Conservation (phyloP, 2,888 invertebrate genomes). For the Aproaerema taeniolella region DNA sequence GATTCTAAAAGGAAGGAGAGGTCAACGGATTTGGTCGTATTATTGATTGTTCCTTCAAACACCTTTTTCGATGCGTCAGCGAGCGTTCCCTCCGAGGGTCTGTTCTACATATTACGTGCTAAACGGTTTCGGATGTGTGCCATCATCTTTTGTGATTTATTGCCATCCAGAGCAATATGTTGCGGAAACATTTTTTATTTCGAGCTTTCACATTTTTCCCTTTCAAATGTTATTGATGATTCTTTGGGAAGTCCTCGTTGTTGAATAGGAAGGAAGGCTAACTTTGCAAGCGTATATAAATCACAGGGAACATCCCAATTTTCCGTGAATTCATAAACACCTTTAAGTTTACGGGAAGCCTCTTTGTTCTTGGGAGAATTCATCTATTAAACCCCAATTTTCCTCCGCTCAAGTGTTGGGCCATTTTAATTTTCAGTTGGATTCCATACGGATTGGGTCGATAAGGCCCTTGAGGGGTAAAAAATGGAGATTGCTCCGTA, state of each 20-base stretch:
- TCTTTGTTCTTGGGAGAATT: no score
- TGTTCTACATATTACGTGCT: constrained; percentile 59
- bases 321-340: no score
- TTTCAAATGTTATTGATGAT: constrained; percentile 2
- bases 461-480: constrained; percentile 18
- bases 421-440: constrained; percentile 20
- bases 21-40: constrained; percentile 43
- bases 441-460: constrained; percentile 11
- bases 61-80: constrained; percentile 66
- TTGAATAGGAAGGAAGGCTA: background rate
- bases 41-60: constrained; percentile 67
- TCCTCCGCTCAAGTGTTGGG: no score
- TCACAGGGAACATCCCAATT: no score
- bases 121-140: constrained; percentile 51
- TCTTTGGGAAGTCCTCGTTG: background rate
- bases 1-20: constrained; percentile 34
- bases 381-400: no score
- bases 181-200: constrained; percentile 17
- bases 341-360: no score
- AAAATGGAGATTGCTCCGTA: constrained; percentile 27
- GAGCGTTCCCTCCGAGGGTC: constrained; percentile 45
- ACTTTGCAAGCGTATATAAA: no score
- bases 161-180: constrained; percentile 27
- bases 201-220: background rate
- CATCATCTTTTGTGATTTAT: constrained; percentile 43